These are phyloP conservation scores for Phenganax stokvisi DNA, from an alignment of 92 coral and sea anemone genomes.

Conservation along the genomic window DNA sequence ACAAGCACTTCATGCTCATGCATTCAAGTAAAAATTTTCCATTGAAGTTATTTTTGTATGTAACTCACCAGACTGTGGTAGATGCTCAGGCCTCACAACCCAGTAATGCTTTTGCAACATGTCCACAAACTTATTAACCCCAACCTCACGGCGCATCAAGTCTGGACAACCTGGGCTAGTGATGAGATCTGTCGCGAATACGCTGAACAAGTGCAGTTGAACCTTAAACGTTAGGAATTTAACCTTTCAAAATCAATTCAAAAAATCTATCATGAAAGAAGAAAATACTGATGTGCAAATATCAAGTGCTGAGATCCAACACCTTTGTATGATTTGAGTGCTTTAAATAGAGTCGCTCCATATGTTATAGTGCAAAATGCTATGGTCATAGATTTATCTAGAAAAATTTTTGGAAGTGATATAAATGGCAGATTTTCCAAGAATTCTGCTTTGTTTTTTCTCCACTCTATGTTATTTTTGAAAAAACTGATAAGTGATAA, in stretches of 20 bases:
- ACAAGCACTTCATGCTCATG: too few species aligned
- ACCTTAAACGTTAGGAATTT: conserved; percentile 46
- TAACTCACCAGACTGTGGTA: conserved; percentile 52
- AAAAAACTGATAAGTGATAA: too few species aligned
- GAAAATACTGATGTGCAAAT: not conserved
- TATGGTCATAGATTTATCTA: too few species aligned
- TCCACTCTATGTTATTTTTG: too few species aligned
- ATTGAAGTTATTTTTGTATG: not conserved
- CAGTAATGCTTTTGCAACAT: conserved; percentile 86
- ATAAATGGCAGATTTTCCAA: too few species aligned
- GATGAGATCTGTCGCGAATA: conserved; percentile 95
- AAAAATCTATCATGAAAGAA: not conserved
- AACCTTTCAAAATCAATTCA: too few species aligned
- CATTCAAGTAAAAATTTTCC: not conserved
- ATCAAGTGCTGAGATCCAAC: not conserved
- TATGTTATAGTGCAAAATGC: too few species aligned
- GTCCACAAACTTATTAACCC: conserved; percentile 87
- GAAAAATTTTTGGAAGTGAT: too few species aligned
- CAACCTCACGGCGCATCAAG: conserved; percentile 97
- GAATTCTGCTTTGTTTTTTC: too few species aligned
- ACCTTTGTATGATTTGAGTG: too few species aligned
- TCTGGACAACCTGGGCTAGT: conserved; percentile 84
- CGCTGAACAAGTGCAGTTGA: conserved; percentile 93
- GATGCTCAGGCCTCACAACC: conserved; percentile 45
- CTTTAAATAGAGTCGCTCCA: too few species aligned